Evolutionary conservation across 1,140 invertebrate genomes (phyloP), one percentile per base, ranked within the genome.

Genomic region (Cotesia glomerata): DNA sequence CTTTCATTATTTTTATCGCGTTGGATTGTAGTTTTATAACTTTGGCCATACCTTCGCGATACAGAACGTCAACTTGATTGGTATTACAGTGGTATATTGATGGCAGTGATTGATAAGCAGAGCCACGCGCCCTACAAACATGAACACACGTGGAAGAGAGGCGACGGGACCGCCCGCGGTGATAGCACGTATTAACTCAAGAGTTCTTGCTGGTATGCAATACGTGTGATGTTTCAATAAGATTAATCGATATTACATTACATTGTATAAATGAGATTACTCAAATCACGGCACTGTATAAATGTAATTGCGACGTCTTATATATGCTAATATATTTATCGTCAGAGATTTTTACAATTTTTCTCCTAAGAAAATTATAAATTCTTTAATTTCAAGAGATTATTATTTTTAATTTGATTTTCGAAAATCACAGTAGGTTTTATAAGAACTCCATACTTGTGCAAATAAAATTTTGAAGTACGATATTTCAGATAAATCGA

Each of bases 31-130:
- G 36, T 65, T 65, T 45, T 45, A 9, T 39, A 49, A 45, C 63
- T 61, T 51, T 39, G 45, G 63, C 56, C 65, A 65, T 61, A 67
- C 54, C 49, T 34, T 36, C n/a, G 54, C 58, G 34, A 58, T 56
- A 67, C 32, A 68, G 39, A 32, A 35, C 45, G 34, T 36, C 64
- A 70, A 45, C 49, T 72, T 78, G 74, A 80, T 80, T 77, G 74
- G 75, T 75, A 80, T 79, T 80, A 67, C 77, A 54, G 35, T 67
- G 64, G 77, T 75, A 73, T 72, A 65, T 74, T 75, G 80, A 71
- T 74, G 61, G 67, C 49, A 63, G 59, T 80, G 78, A 83, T 82
- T 81, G 82, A 82, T 83, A 83, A 81, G 68, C 79, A 79, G 51
- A 71, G 79, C 77, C 80, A 81, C 81, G 79, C 75, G 80, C 73